These are phyloP conservation scores for Tetramorium bicarinatum DNA, from an alignment of 2,888 invertebrate genomes.

Conservation along the genomic window DNA sequence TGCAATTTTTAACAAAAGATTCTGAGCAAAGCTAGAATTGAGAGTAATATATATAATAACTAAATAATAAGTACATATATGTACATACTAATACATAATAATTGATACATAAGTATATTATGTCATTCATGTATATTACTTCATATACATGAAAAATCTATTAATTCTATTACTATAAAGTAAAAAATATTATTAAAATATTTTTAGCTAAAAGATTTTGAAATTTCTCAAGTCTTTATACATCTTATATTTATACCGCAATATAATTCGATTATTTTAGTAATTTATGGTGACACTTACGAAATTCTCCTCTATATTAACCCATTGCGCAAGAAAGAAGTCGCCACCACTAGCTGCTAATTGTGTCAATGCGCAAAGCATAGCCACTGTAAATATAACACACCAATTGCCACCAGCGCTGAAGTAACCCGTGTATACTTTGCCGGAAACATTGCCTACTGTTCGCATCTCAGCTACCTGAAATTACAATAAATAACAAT, in stretches of 20 bases:
- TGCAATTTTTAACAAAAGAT: neutral
- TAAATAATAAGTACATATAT: neutral
- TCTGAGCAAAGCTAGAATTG: neutral
- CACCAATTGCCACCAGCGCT: constrained; percentile 90
- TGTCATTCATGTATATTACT: too few species aligned
- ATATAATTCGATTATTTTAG: constrained; percentile 1
- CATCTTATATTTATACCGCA: neutral
- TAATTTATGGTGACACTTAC: constrained; percentile 68
- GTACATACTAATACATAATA: neutral
- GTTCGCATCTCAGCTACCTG: constrained; percentile 80
- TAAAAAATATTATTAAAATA: neutral
- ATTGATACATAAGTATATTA: neutral
- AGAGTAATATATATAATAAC: neutral
- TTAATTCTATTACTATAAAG: neutral
- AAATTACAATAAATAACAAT: constrained; percentile 1
- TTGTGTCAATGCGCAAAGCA: constrained; percentile 90
- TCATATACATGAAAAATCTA: neutral
- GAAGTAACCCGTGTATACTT: constrained; percentile 91
- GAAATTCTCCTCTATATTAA: constrained; percentile 80
- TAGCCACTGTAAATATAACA: constrained; percentile 88
- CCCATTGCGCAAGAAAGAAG: constrained; percentile 93
- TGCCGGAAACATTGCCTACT: constrained; percentile 89
- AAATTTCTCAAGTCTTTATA: neutral
- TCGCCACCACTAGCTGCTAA: constrained; percentile 91
- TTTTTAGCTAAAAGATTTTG: neutral